Base-by-base conservation (phyloP, 2,888 invertebrate species). In the Tiliacea aurago region DNA sequence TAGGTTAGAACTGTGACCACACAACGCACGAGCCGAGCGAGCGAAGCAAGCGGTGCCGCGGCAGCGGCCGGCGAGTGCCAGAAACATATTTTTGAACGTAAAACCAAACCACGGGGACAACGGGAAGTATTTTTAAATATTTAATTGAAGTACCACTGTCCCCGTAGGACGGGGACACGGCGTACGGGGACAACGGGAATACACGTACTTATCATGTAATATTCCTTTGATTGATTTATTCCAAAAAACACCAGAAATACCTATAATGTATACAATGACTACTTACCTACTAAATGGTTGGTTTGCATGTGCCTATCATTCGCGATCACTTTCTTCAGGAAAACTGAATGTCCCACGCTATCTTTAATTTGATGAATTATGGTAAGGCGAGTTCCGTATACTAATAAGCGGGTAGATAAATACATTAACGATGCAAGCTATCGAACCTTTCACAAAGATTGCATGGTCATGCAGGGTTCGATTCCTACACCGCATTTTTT, bases 241-340 rank as follows among this genome's bases (percentile, higher is more conserved):
- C n/a, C 28, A 1, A 28, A 28, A 15, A 63, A 20, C 63, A 28
- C 20, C 45, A 20, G 45, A 20, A 62, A 63, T 47, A 63, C 13
- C 28, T 45, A 2, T n/a, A 9, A 18, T 18, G 1, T 37, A 53
- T 49, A 49, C 10, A 43, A 37, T 49, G 6, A 11, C n/a, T 47
- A 65, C 3, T 0, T n/a, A 41, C 20, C 13, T 15, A 41, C 0
- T 67, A 15, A 68, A 37, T 23, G n/a, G n/a, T 41, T 13, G 37
- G 13, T 9, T 53, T 28, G 69, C 51, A 74, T 77, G 56, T 68
- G 51, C 18, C 59, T 68, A n/a, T 37, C 6, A 37, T 28, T 37
- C 18, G 43, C 47, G 23, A 56, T 45, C 43, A 70, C 75, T 76
- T 76, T 76, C 62, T 51, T 58, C 70, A 56, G 76, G 71, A 58